Base-by-base conservation (phyloP, 2,888 invertebrate genomes). In the Mongoloraphidia duomilia region DNA sequence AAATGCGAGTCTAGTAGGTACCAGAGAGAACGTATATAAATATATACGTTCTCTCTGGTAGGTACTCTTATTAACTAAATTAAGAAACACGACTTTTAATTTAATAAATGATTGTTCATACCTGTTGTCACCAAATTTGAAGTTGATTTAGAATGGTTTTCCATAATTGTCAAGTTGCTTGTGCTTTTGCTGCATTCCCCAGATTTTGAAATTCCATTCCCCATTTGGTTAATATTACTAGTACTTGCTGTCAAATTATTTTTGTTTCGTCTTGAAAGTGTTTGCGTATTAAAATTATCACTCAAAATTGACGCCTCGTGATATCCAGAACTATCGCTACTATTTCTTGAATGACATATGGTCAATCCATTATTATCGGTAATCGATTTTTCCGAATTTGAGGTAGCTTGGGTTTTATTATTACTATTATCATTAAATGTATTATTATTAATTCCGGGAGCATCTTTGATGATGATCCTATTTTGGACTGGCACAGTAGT, bases 291-390 rank as follows among this genome's bases (percentile, higher is more conserved):
- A 8, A 74, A 74, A 56, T 76, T 74, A 57, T 80, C 79, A 58
- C 78, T 79, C 44, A 75, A 67, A 46, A 78, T 73, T 8, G 80
- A 80, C 1, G 81, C 76, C 61, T 82, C 82, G 61, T 82, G 82
- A 61, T 82, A 82, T 1, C 82, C 82, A 50, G 80, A 80, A 57
- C 82, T 82, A 62, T 82, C 82, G 53, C 82, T 82, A 64, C 80
- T 81, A 60, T 81, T 81, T 53, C 82, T 70, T 40, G 81, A 82
- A 70, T 82, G 82, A 58, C 74, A 75, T 52, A 77, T 75, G 40
- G 75, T 65, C 58, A 78, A 59, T 52, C 64, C 63, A 45, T 61
- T 63, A 17, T 49, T 46, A 14, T 49, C 52, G 34, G 41, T 49
- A 49, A 38, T 59, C 57, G 42, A 49, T 44, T 53, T 50, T 35